Conservation (phyloP, 2,113 vertebrate genomes). For the Calyptomena viridis region DNA sequence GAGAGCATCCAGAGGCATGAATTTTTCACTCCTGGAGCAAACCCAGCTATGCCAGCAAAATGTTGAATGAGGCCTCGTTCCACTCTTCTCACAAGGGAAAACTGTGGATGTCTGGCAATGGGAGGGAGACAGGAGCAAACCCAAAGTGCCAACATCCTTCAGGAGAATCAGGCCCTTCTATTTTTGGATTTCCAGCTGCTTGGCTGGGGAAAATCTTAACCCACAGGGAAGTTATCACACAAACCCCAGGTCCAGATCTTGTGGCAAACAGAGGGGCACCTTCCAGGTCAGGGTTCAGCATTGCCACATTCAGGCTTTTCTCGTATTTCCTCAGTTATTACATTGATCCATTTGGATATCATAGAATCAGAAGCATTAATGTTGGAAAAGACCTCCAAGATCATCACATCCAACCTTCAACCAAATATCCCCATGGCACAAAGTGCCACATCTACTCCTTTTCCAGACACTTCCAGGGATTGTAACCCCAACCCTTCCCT, state of each 20-base stretch:
- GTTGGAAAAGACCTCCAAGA: not conserved
- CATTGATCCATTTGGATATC: not conserved
- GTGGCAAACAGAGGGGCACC: not conserved
- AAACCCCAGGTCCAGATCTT: not conserved
- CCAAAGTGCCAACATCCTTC: not conserved
- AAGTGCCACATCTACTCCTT: not conserved
- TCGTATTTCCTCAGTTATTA: not conserved
- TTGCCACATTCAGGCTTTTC: not conserved
- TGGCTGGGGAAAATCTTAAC: not conserved
- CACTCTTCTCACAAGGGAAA: not conserved
- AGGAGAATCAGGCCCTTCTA: not conserved
- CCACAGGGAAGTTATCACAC: not conserved
- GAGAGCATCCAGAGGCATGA: not conserved
- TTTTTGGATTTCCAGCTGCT: not conserved
- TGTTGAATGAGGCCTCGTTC: not conserved
- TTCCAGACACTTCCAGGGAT: not conserved
- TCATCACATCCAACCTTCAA: not conserved
- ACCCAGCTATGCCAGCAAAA: not conserved
- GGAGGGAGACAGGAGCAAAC: not conserved
- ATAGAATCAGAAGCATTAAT: not conserved
- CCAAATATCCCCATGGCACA: too few relatives aligned
- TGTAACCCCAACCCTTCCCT: not conserved
- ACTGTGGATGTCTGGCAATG: fast-evolving
- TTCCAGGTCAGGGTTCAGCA: not conserved
- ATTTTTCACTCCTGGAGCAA: not conserved